These are phyloP conservation scores for Saimiri boliviensis DNA, from an alignment of 2,113 vertebrate genomes.

Conservation along the genomic window DNA sequence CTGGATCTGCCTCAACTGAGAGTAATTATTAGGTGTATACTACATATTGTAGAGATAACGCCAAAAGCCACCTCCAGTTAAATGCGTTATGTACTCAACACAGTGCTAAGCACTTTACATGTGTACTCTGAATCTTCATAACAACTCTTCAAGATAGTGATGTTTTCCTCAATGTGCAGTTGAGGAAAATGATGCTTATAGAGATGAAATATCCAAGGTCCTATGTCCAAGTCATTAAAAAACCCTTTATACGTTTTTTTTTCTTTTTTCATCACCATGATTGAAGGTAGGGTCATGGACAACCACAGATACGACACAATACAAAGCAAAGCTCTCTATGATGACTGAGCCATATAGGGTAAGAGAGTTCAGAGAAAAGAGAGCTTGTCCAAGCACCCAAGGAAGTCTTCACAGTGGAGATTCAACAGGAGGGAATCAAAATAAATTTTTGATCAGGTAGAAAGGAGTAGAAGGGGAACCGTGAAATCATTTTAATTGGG, in stretches of 20 bases:
- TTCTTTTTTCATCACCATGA: neutral
- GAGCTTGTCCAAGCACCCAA: neutral
- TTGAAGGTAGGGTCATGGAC: neutral
- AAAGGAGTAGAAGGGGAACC: neutral
- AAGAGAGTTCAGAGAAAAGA: neutral
- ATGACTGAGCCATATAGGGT: accelerated
- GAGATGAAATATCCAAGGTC: neutral
- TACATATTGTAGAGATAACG: neutral
- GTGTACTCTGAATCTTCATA: neutral
- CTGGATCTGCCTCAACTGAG: neutral
- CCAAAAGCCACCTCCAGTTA: neutral
- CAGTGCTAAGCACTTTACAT: neutral
- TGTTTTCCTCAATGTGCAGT: neutral
- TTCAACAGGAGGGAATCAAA: neutral
- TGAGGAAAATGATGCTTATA: neutral
- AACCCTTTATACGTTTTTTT: neutral
- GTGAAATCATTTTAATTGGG: neutral
- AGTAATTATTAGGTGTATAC: neutral
- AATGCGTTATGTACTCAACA: neutral
- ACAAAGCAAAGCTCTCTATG: accelerated
- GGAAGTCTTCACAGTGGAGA: neutral
- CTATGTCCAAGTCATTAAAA: neutral
- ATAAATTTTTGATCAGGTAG: neutral
- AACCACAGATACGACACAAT: neutral
- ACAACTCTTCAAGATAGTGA: neutral